A percentile compares a stretch with the other conserved stretches of the same genome.
phyloP scores from a whole-genome alignment of 2,797 vertebrate genomes.

The Okamejei kenojei region DNA sequence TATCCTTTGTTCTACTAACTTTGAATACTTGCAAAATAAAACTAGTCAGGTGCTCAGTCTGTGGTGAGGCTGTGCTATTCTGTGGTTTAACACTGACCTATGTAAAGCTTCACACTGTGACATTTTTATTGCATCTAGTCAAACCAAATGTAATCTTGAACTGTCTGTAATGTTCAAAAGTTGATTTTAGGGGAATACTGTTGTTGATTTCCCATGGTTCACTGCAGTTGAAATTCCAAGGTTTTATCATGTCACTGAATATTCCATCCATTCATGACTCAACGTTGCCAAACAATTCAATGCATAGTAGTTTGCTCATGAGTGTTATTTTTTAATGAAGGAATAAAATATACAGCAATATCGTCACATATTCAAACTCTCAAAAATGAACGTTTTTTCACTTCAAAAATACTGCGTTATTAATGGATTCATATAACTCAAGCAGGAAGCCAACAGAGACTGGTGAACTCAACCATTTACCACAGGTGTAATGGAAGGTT shows the following conservation, averaged over 20 bases:
- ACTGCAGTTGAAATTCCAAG: background rate
- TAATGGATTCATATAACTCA: background rate
- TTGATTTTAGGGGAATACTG: background rate
- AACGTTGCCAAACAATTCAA: background rate
- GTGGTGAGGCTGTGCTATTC: background rate
- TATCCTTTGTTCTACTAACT: background rate
- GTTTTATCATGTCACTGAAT: background rate
- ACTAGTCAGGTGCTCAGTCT: conserved; percentile 26
- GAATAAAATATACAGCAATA: background rate
- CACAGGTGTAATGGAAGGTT: conserved; percentile 35
- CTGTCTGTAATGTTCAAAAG: background rate
- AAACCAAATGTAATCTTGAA: background rate
- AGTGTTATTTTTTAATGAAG: background rate
- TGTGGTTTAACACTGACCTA: conserved; percentile 22
- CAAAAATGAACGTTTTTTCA: background rate
- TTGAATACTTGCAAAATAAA: background rate
- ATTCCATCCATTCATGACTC: background rate
- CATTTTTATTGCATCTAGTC: background rate
- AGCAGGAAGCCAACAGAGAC: conserved; percentile 22
- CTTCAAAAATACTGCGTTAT: conserved; percentile 12
- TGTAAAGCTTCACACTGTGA: background rate
- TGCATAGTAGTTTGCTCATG: background rate
- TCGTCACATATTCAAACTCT: background rate
- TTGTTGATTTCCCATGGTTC: background rate
- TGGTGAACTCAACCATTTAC: conserved; percentile 23